These are phyloP conservation scores for Choristoneura fumiferana DNA, from an alignment of 1,140 invertebrate genomes.

Conservation along the genomic window DNA sequence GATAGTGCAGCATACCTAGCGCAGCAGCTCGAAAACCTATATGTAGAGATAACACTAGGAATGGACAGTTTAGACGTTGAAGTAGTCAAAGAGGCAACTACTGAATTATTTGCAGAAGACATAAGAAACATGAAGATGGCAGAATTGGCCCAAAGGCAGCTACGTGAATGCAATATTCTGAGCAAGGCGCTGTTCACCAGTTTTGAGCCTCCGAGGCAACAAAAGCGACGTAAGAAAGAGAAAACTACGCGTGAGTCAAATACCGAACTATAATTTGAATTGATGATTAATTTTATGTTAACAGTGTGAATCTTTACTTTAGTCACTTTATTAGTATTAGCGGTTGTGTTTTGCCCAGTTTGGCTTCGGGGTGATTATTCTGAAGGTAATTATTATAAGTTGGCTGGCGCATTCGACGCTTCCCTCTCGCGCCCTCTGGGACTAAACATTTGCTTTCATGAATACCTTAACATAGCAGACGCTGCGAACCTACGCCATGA, in stretches of 20 bases:
- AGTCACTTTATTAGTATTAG: not conserved
- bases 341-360: constrained; percentile 24
- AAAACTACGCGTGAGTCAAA: not conserved
- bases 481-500: constrained; percentile 47
- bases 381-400: constrained; percentile 69
- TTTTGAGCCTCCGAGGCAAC: constrained; percentile 30
- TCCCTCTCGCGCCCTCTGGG: constrained; percentile 47
- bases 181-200: constrained; percentile 34
- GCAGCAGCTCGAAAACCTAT: constrained; percentile 29
- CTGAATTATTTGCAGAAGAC: constrained; percentile 32
- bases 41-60: constrained; percentile 23
- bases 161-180: constrained; percentile 36
- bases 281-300: too few relatives aligned
- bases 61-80: constrained; percentile 32
- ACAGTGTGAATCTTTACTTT: too few relatives aligned
- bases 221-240: constrained; percentile 13
- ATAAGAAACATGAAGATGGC: constrained; percentile 33
- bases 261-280: too few relatives aligned
- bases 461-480: constrained; percentile 72
- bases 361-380: constrained; percentile 52
- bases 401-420: constrained; percentile 50
- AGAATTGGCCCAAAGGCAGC: constrained; percentile 27
- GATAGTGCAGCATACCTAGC: constrained; percentile 27
- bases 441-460: constrained; percentile 71
- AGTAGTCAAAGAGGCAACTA: constrained; percentile 32